Evolutionary conservation across 1,140 invertebrate species (phyloP), one percentile per base, ranked within the genome.

Genomic region (Anthonomus grandis): DNA sequence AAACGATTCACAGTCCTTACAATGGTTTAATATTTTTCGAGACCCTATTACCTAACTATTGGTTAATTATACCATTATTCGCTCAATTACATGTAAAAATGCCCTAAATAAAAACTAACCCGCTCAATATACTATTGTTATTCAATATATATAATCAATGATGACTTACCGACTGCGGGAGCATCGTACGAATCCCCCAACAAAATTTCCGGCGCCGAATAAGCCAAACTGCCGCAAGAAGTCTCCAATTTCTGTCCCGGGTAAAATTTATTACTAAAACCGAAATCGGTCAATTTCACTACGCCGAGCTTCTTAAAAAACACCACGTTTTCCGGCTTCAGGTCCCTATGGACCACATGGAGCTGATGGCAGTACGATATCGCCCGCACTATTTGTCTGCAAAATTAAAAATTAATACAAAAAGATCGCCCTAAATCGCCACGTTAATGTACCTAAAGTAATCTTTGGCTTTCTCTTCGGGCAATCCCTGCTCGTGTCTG

Each of bases 201-300:
- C 46, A 99, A 79, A 69, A 99, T 99, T 81, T 99, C 97, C 4
- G 97, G 97, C 2, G 97, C 97, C 10, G 97, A 99, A 79, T 99
- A 99, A 4, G 97, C 97, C 62, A 99, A 78, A 55, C 95, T 97
- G n/a, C 97, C 97, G 79, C 97, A 99, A 4, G 94, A 97, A 13
- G 97, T 99, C 75, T 97, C 92, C 63, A 99, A 76, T 74, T 98
- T 97, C 76, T 97, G 93, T 8, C 95, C 95, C 21, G 96, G 96
- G 70, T 86, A 92, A 77, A 97, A 99, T 75, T 93, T 86, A 79
- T 93, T 94, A 74, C 94, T 97, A 76, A 99, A 99, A 27, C 97
- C 97, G 80, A 99, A 99, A 76, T 99, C 97, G 44, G 97, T 99
- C 50, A 99, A 81, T 80, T 99, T 99, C 2, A 99, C 97, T 70